These are phyloP conservation scores for Cheilosia urbana DNA, from an alignment of 2,888 invertebrate genomes.

Conservation along the genomic window DNA sequence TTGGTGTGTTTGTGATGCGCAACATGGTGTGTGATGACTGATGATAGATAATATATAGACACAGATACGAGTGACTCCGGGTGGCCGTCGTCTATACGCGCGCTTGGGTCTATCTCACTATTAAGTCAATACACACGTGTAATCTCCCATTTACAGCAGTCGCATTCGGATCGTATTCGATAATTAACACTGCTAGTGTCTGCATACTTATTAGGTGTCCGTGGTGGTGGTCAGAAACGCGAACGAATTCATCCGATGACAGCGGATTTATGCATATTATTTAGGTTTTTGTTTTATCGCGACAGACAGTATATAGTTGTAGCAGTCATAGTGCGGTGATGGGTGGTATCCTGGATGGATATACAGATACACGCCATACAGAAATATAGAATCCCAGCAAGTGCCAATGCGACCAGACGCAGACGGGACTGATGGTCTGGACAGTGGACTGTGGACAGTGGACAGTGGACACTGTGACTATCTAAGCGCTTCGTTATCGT, in stretches of 20 bases:
- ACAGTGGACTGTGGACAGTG: too few relatives aligned
- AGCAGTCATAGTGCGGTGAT: background rate
- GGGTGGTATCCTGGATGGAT: conserved; percentile 13
- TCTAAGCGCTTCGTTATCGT: conserved; percentile 56
- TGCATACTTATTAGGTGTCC: conserved; percentile 72
- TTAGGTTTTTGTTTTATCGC: conserved; percentile 70
- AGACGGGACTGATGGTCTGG: conserved; percentile 23
- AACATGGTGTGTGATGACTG: conserved; percentile 58
- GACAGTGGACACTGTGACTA: conserved; percentile 1
- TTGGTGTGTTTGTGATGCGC: conserved; percentile 67
- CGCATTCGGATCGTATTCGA: conserved; percentile 72
- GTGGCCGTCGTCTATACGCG: conserved; percentile 65
- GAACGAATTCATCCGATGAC: conserved; percentile 59
- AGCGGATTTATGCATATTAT: conserved; percentile 73
- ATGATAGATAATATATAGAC: conserved; percentile 57
- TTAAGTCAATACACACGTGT: conserved; percentile 71
- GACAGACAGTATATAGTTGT: conserved; percentile 37
- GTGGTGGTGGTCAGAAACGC: conserved; percentile 59
- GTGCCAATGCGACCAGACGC: conserved; percentile 58
- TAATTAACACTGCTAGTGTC: conserved; percentile 74
- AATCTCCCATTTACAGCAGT: conserved; percentile 64
- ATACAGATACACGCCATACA: conserved; percentile 37
- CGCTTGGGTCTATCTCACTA: conserved; percentile 49
- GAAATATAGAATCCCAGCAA: conserved; percentile 46
- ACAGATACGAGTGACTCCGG: conserved; percentile 60